phyloP scores from a whole-genome alignment of 2,797 vertebrate species.

The Florisuga fusca region DNA sequence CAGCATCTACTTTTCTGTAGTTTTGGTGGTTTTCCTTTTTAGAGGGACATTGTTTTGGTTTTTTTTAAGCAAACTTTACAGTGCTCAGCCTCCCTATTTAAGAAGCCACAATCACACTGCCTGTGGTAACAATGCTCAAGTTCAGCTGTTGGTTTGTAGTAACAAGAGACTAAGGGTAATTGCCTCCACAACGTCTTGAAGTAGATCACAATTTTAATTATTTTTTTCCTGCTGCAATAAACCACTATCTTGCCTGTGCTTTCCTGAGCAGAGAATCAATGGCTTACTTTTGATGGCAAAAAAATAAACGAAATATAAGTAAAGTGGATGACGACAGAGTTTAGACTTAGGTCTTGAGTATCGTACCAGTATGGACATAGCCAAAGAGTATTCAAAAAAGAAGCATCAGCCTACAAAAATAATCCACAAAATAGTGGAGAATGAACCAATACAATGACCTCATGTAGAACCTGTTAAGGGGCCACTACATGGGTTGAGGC shows the following conservation, averaged over 20 bases:
- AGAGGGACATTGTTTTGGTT: accelerated
- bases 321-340: not conserved
- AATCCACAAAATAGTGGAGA: not conserved
- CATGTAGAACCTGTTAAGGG: not conserved
- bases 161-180: not conserved
- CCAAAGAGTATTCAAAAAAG: not conserved
- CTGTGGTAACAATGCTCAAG: not conserved
- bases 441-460: not conserved
- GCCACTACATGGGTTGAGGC: accelerated
- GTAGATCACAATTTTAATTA: not conserved
- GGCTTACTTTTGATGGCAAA: not conserved
- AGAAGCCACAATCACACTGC: not conserved
- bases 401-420: not conserved
- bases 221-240: not conserved
- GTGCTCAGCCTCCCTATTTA: not conserved
- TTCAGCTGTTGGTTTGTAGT: not conserved
- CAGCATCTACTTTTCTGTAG: not conserved
- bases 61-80: not conserved
- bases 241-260: not conserved
- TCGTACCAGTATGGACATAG: not conserved
- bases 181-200: not conserved
- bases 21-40: not conserved
- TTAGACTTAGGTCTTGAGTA: not conserved
- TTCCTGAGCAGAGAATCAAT: not conserved
- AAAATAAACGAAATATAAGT: not conserved